Evolutionary conservation across 2,113 vertebrate genomes (phyloP).

Genomic region (Cacatua alba): DNA sequence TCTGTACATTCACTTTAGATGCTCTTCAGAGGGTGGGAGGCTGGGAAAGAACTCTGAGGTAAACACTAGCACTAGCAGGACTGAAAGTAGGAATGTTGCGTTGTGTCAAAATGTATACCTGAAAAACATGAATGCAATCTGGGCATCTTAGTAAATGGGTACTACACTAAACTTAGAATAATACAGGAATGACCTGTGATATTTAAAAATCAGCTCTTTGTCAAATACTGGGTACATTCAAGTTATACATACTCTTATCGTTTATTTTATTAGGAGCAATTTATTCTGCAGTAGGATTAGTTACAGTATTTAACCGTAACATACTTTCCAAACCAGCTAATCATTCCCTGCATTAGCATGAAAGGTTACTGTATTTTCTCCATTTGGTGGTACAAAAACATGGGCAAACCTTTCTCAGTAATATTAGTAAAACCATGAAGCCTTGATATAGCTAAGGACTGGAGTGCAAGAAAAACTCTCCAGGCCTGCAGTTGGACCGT

Average conservation of each 20-base stretch:
- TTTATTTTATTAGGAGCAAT: not conserved
- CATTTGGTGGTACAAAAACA: not conserved
- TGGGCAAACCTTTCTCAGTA: not conserved
- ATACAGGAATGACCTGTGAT: not conserved
- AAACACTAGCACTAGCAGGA: not conserved
- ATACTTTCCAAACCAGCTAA: not conserved
- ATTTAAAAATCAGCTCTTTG: not conserved
- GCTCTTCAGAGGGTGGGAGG: not conserved
- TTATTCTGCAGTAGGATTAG: not conserved
- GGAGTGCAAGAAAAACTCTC: fast-evolving
- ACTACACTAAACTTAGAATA: not conserved
- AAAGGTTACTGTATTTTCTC: not conserved
- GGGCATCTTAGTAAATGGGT: not conserved
- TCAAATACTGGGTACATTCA: not conserved
- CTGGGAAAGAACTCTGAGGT: not conserved
- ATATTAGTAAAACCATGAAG: not conserved
- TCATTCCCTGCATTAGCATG: not conserved
- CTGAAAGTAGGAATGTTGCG: not conserved
- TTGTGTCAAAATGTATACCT: not conserved
- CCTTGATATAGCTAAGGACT: not conserved
- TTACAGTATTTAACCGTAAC: not conserved
- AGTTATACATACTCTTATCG: not conserved
- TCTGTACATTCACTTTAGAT: not conserved
- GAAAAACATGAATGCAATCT: not conserved
- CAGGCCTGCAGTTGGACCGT: not conserved